These are phyloP conservation scores for Ornithoptera priamus DNA, from an alignment of 2,888 invertebrate genomes.

Conservation along the genomic window DNA sequence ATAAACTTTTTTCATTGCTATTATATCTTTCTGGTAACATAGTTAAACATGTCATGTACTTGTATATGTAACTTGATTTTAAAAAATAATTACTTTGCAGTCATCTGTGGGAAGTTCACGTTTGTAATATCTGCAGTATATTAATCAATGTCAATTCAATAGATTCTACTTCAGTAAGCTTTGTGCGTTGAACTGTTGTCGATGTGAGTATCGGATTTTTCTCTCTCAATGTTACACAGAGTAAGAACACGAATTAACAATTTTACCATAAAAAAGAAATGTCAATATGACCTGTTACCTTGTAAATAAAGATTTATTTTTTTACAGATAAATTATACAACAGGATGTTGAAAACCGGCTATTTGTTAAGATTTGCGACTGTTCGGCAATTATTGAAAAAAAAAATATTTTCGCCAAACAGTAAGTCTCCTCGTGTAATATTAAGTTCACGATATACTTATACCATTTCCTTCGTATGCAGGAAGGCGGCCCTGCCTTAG, in stretches of 20 bases:
- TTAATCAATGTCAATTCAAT: conserved; percentile 27
- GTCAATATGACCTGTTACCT: not conserved
- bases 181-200: not conserved
- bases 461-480: not conserved
- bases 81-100: not conserved
- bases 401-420: conserved; percentile 1
- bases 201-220: not conserved
- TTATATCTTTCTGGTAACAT: not conserved
- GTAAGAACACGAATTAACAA: not conserved
- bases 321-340: conserved; percentile 16
- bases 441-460: not conserved
- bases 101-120: not conserved
- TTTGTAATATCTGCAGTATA: conserved; percentile 1
- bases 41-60: not conserved
- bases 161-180: conserved; percentile 4
- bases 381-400: conserved; percentile 6
- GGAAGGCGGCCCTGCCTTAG: no score
- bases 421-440: conserved; percentile 10
- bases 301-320: not conserved
- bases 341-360: conserved; percentile 17
- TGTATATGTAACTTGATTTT: not conserved
- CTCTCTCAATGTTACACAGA: not conserved
- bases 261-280: not conserved
- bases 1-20: not conserved
- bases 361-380: conserved; percentile 15